Evolutionary conservation across 2,797 vertebrate species (phyloP).

Genomic region (Glyptemys insculpta): DNA sequence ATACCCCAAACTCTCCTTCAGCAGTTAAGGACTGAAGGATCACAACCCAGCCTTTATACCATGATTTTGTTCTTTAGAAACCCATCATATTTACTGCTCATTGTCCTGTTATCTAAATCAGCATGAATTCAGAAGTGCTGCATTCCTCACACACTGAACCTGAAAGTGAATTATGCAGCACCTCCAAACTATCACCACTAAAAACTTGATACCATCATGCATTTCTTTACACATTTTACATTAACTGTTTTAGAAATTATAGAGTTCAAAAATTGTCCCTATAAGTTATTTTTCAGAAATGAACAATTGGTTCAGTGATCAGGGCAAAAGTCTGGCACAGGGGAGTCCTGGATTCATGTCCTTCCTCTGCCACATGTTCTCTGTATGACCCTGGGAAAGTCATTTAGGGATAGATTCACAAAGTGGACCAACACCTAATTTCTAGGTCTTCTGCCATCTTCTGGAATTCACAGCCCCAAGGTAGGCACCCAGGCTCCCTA

Average conservation of each 20-base stretch:
- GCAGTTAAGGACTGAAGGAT: neutral
- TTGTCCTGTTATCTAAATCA: neutral
- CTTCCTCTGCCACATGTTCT: neutral
- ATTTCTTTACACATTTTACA: neutral
- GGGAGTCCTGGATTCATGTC: neutral
- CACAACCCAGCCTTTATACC: neutral
- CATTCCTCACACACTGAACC: no score
- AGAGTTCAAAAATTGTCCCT: neutral
- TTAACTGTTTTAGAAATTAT: neutral
- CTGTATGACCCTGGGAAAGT: neutral
- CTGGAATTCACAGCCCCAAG: neutral
- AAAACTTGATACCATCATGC: neutral
- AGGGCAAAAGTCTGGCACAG: neutral
- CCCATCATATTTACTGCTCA: neutral
- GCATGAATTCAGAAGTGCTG: neutral
- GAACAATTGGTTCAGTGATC: neutral
- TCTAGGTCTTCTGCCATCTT: neutral
- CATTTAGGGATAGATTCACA: neutral
- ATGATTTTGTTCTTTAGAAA: neutral
- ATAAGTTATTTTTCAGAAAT: neutral
- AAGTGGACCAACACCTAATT: neutral
- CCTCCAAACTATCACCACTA: neutral
- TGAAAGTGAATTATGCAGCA: neutral
- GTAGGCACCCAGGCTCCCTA: neutral
- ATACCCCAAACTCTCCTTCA: slow-evolving; percentile 7